A percentile compares a stretch with the other conserved stretches of the same genome.
Conservation (phyloP, 2,888 invertebrate genomes). For the Saturnia japonica region DNA sequence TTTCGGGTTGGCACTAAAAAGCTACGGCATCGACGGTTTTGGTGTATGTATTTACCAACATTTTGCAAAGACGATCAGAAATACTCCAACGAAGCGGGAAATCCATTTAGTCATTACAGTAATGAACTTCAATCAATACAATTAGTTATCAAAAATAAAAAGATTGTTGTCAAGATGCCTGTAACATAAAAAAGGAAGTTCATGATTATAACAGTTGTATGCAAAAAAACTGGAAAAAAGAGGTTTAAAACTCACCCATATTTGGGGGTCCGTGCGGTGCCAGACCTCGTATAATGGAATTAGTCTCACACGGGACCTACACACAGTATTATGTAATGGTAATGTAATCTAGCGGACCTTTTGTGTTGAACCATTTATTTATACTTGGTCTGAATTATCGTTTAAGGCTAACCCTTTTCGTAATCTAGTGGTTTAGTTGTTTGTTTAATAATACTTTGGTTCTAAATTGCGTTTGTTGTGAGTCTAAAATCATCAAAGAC, state of each 20-base stretch:
- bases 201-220: not conserved
- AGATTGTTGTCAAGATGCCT: not conserved
- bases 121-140: not conserved
- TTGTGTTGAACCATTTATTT: conserved; percentile 11
- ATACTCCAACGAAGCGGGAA: not conserved
- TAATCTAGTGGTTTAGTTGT: not conserved
- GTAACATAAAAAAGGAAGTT: not conserved
- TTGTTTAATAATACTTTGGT: not conserved
- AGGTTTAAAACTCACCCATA: conserved; percentile 4
- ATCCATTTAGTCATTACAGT: not conserved
- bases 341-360: conserved; percentile 14
- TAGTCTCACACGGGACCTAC: conserved; percentile 8
- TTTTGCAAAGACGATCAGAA: not conserved
- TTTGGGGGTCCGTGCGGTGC: conserved; percentile 2
- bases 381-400: conserved; percentile 3
- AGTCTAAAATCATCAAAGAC: too few species aligned
- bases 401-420: conserved; percentile 6
- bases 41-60: not conserved
- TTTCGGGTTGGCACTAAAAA: too few species aligned
- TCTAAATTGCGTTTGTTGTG: not conserved
- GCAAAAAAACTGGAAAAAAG: not conserved
- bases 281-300: conserved; percentile 11
- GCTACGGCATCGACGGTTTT: not conserved
- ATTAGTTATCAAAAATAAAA: not conserved
- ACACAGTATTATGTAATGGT: conserved; percentile 14